Percentiles rank a stretch among this genome's conserved stretches.
Evolutionary conservation across 2,888 invertebrate genomes (phyloP).

Genomic region (Harpagoxenus sublaevis): DNA sequence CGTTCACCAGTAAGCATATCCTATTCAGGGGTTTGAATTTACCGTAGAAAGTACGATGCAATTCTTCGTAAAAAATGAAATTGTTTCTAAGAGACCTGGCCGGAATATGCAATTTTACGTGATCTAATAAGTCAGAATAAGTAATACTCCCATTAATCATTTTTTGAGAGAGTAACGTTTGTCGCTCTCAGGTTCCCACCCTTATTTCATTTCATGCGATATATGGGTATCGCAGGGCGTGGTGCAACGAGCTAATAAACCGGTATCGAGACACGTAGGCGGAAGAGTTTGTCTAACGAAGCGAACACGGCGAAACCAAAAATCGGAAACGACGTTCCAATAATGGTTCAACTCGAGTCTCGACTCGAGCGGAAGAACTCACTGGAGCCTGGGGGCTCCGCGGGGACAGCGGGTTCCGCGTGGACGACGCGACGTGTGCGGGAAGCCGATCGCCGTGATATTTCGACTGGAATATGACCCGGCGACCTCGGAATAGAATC

Average conservation of each 20-base stretch:
- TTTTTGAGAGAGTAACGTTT: not conserved
- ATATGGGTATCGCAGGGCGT: not conserved
- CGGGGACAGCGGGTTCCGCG: not conserved
- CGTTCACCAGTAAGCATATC: too few species aligned
- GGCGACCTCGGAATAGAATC: slow-evolving; percentile 52
- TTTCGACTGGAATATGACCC: slow-evolving; percentile 46
- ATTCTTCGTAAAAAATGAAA: too few species aligned
- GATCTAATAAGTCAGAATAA: too few species aligned
- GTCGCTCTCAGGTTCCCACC: not conserved
- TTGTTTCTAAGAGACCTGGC: too few species aligned
- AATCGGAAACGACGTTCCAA: slow-evolving; percentile 3
- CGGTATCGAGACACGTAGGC: slow-evolving; percentile 24
- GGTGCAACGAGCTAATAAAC: slow-evolving; percentile 11
- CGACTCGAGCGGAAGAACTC: not conserved
- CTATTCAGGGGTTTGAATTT: too few species aligned
- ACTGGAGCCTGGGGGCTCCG: not conserved
- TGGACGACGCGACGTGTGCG: not conserved
- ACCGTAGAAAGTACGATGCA: too few species aligned
- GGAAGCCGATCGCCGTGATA: slow-evolving; percentile 41
- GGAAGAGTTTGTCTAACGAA: slow-evolving; percentile 21
- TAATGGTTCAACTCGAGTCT: not conserved
- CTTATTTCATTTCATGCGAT: not conserved
- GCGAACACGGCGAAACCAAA: not conserved
- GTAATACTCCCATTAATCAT: too few species aligned
- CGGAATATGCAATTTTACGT: too few species aligned